phyloP scores from a whole-genome alignment of 2,113 vertebrate species.

The Ammodytes dubius region DNA sequence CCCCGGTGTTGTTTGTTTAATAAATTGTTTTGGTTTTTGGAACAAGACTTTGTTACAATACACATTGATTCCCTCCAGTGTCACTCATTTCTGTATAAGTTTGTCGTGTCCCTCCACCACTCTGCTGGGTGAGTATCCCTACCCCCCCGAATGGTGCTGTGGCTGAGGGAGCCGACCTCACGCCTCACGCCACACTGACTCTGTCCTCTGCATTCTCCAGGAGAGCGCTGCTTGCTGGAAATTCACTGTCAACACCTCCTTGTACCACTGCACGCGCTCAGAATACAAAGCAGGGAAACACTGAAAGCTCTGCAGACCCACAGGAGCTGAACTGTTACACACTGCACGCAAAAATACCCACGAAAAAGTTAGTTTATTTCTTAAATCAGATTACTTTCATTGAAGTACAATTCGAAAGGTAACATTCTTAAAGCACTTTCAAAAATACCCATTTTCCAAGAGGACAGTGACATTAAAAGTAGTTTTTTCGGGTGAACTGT shows the following conservation, averaged over 20 bases:
- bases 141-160: neutral
- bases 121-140: neutral
- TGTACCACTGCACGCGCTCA: neutral
- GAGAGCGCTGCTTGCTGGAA: constrained; percentile 48
- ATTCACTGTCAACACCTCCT: constrained; percentile 41
- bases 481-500: neutral
- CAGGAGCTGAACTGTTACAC: neutral
- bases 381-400: neutral
- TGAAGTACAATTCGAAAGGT: neutral
- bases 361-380: neutral
- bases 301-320: constrained; percentile 33
- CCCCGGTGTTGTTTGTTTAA: no score
- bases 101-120: neutral
- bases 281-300: constrained; percentile 51
- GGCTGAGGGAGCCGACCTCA: constrained; percentile 5
- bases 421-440: neutral
- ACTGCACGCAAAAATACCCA: neutral
- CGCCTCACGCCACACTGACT: constrained; percentile 8
- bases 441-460: neutral
- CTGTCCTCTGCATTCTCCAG: constrained; percentile 31
- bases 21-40: neutral
- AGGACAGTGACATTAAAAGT: neutral
- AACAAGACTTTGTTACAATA: neutral
- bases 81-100: constrained; percentile 16
- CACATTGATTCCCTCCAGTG: constrained; percentile 18